These are phyloP conservation scores for Leptogaster cylindrica DNA, from an alignment of 2,888 invertebrate genomes.

Conservation along the genomic window DNA sequence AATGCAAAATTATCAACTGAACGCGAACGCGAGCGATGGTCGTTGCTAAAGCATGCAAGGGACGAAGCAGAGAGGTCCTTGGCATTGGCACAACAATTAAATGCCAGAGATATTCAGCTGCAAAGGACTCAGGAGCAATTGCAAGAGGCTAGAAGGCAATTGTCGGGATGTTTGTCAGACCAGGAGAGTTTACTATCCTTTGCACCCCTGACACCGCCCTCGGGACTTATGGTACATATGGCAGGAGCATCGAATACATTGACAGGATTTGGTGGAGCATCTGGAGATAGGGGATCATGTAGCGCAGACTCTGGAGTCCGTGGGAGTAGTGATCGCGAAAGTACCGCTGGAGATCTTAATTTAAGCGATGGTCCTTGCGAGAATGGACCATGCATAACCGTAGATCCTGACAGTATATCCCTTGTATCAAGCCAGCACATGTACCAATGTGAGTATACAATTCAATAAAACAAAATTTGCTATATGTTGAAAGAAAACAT, in stretches of 20 bases:
- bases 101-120: conserved; percentile 83
- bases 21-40: conserved; percentile 87
- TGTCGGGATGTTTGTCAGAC: conserved; percentile 83
- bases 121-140: conserved; percentile 85
- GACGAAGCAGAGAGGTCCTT: conserved; percentile 90
- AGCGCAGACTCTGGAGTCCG: conserved; percentile 87
- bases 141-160: conserved; percentile 78
- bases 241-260: conserved; percentile 50
- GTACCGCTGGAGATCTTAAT: conserved; percentile 78
- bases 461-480: background rate
- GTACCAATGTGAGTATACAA: conserved; percentile 59
- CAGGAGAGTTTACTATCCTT: conserved; percentile 82
- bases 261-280: conserved; percentile 54
- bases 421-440: conserved; percentile 62
- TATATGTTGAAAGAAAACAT: background rate
- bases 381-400: conserved; percentile 62
- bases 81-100: conserved; percentile 84
- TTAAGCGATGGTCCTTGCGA: conserved; percentile 72
- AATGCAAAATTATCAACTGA: conserved; percentile 69
- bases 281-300: conserved; percentile 79
- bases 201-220: conserved; percentile 69
- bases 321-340: conserved; percentile 78
- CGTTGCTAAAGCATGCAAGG: conserved; percentile 82
- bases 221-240: conserved; percentile 63
- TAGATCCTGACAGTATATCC: conserved; percentile 62